Conservation (phyloP, 2,888 invertebrate species). For the Microplitis deprimator region DNA sequence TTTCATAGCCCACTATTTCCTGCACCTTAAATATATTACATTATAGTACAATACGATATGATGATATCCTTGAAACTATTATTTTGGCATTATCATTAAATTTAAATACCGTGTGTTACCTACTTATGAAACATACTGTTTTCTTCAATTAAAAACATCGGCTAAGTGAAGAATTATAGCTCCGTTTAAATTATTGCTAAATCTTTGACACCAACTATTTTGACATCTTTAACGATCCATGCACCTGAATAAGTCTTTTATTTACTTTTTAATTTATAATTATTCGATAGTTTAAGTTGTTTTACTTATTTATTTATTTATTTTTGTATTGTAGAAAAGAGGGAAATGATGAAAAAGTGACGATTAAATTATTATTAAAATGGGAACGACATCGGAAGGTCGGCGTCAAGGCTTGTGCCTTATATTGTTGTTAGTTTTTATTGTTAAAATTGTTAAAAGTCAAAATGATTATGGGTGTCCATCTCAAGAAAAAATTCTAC, state of each 20-base stretch:
- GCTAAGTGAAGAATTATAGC: not conserved
- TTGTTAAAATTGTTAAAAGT: constrained; percentile 44
- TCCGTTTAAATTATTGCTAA: not conserved
- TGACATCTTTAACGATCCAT: not conserved
- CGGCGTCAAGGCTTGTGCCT: constrained; percentile 60
- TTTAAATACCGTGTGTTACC: not conserved
- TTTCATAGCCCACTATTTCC: not conserved
- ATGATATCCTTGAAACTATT: too few species aligned
- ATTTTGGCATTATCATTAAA: not conserved
- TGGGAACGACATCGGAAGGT: constrained; percentile 65
- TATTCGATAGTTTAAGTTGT: not conserved
- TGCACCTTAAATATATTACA: not conserved
- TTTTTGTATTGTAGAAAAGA: not conserved
- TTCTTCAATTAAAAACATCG: not conserved
- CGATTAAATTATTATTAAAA: constrained; percentile 57
- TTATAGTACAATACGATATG: not conserved
- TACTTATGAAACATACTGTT: not conserved
- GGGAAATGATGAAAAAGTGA: constrained; percentile 19
- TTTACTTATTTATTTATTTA: constrained; percentile 3
- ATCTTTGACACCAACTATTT: not conserved
- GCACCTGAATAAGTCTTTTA: not conserved
- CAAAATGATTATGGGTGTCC: constrained; percentile 76
- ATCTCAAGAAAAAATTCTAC: constrained; percentile 82
- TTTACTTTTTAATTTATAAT: not conserved
- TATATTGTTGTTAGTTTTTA: constrained; percentile 49